Evolutionary conservation across 2,113 vertebrate genomes (phyloP).

Genomic region (Sinocyclocheilus anophthalmus): DNA sequence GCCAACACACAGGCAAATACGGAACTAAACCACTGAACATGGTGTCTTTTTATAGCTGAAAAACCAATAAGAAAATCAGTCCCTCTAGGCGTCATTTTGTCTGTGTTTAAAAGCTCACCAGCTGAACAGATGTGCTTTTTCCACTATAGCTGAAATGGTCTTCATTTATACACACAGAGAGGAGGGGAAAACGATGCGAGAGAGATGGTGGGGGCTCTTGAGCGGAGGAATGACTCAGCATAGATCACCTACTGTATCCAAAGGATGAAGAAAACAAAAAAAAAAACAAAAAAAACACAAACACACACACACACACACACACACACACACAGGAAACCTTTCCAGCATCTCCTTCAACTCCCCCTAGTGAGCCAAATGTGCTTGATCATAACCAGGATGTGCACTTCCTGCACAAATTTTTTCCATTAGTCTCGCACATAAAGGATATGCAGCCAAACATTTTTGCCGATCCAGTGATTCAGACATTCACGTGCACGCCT

Average conservation of each 20-base stretch:
- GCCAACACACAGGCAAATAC: not conserved
- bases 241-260: conserved; percentile 13
- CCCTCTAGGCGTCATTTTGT: not conserved
- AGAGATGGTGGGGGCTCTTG: not conserved
- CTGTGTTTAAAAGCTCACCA: not conserved
- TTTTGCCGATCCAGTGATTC: not conserved
- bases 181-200: not conserved
- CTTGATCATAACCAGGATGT: conserved; percentile 12
- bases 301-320: no score
- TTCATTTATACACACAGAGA: not conserved
- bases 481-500: not conserved
- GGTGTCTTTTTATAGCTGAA: not conserved
- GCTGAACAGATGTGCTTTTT: not conserved
- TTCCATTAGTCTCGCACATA: not conserved
- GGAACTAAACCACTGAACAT: not conserved
- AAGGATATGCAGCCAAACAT: not conserved
- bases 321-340: not conserved
- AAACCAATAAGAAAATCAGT: not conserved
- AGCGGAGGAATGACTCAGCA: conserved; percentile 34
- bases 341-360: not conserved
- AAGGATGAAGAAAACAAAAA: not conserved
- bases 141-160: not conserved
- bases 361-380: not conserved
- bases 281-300: no score
- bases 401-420: not conserved